Percentiles rank a stretch among this genome's conserved stretches.
Conservation (phyloP, 2,888 invertebrate species). For the Drosophila ustulata region DNA sequence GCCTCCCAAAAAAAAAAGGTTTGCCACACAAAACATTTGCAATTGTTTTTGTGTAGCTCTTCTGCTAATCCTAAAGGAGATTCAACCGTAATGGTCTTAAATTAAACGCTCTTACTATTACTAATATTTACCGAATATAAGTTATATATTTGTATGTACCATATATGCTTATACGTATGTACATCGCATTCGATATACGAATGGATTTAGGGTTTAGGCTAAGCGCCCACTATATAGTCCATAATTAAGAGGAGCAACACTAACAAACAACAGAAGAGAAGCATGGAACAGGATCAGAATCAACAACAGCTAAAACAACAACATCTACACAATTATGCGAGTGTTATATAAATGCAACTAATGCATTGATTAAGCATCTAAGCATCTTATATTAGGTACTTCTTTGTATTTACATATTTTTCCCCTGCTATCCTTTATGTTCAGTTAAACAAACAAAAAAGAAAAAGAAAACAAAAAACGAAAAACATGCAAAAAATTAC, state of each 20-base stretch:
- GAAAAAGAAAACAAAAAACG: constrained; percentile 54
- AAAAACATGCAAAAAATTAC: constrained; percentile 51
- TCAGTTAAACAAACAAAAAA: constrained; percentile 67
- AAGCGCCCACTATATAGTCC: constrained; percentile 61
- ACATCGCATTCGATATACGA: constrained; percentile 58
- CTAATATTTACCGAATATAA: constrained; percentile 75
- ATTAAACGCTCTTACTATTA: constrained; percentile 77
- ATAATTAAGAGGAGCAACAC: constrained; percentile 48
- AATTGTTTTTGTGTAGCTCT: constrained; percentile 55
- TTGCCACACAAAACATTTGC: constrained; percentile 36
- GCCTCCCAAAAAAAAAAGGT: not conserved
- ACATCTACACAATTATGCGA: constrained; percentile 47
- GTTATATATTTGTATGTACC: constrained; percentile 61
- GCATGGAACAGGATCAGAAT: constrained; percentile 37
- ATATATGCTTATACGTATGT: constrained; percentile 22
- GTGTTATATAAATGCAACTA: constrained; percentile 43
- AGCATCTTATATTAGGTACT: constrained; percentile 57
- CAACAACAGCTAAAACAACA: constrained; percentile 17
- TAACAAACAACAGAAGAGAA: constrained; percentile 39
- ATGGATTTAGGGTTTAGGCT: constrained; percentile 54
- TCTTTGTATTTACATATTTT: constrained; percentile 72
- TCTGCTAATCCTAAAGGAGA: constrained; percentile 43
- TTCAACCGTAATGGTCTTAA: constrained; percentile 46
- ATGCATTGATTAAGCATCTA: constrained; percentile 51
- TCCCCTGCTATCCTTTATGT: constrained; percentile 71